These are phyloP conservation scores for Melanotaenia pygmaea DNA, from an alignment of 2,797 vertebrate species.

Conservation along the genomic window DNA sequence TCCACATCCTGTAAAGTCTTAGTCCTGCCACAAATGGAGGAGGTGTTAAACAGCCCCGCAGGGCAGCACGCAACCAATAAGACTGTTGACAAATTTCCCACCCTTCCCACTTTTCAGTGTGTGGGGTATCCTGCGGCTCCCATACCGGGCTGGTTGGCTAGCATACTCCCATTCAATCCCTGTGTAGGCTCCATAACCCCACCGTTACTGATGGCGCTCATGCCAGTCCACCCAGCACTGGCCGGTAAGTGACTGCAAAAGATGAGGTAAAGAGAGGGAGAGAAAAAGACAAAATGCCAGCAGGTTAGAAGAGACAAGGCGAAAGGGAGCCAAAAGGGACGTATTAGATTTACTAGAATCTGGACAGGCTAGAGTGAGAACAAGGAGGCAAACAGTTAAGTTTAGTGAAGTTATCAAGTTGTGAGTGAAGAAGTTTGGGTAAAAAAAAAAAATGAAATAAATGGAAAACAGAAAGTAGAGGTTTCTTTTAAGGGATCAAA, in stretches of 20 bases:
- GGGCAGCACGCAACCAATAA: slow-evolving; percentile 66
- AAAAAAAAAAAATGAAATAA: slow-evolving; percentile 27
- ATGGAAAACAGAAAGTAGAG: slow-evolving; percentile 38
- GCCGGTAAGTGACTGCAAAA: slow-evolving; percentile 87
- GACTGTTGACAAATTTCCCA: slow-evolving; percentile 65
- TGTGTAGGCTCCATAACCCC: slow-evolving; percentile 87
- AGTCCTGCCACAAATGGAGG: slow-evolving; percentile 77
- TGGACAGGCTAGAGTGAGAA: slow-evolving; percentile 64
- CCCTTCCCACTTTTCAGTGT: slow-evolving; percentile 84
- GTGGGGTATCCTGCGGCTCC: slow-evolving; percentile 92
- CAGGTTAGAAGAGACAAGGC: slow-evolving; percentile 80
- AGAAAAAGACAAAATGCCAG: slow-evolving; percentile 78
- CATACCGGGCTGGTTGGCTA: slow-evolving; percentile 90
- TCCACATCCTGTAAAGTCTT: slow-evolving; percentile 73
- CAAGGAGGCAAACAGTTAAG: slow-evolving; percentile 52
- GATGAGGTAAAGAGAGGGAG: slow-evolving; percentile 63
- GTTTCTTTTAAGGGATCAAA: slow-evolving; percentile 40
- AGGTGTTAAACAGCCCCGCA: slow-evolving; percentile 67
- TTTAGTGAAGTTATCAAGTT: slow-evolving; percentile 52
- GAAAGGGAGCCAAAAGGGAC: slow-evolving; percentile 68
- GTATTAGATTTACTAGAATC: slow-evolving; percentile 67
- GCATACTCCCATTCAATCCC: slow-evolving; percentile 91
- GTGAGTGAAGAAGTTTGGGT: slow-evolving; percentile 52
- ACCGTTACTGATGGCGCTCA: slow-evolving; percentile 85
- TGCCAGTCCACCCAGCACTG: slow-evolving; percentile 91